These are phyloP conservation scores for Rhopalosiphum nymphaeae DNA, from an alignment of 2,888 invertebrate genomes.

Conservation along the genomic window DNA sequence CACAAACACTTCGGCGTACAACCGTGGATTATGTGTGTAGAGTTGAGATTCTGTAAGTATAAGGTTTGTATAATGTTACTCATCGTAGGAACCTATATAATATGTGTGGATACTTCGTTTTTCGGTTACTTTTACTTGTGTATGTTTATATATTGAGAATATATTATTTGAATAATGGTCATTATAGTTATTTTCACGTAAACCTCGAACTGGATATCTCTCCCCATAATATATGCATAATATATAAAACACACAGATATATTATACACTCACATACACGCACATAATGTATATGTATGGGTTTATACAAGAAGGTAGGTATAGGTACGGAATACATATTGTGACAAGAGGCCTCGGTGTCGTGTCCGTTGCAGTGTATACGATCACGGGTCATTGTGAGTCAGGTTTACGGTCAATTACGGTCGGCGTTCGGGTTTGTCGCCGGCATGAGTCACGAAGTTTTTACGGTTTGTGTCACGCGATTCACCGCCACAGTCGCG, in stretches of 20 bases:
- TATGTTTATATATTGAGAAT: not conserved
- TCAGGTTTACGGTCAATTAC: constrained; percentile 47
- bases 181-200: not conserved
- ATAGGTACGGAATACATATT: not conserved
- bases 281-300: not conserved
- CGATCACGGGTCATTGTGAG: constrained; percentile 19
- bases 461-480: constrained; percentile 55
- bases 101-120: not conserved
- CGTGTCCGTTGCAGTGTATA: not conserved
- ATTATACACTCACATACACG: not conserved
- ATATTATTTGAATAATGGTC: not conserved
- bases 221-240: not conserved
- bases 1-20: not conserved
- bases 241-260: not conserved
- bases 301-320: not conserved
- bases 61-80: not conserved
- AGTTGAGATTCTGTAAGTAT: not conserved
- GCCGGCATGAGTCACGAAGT: constrained; percentile 45
- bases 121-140: not conserved
- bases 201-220: not conserved
- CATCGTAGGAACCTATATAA: not conserved
- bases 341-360: not conserved
- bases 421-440: constrained; percentile 15
- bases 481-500: constrained; percentile 25
- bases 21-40: not conserved